Percentiles rank a stretch among this genome's conserved stretches.
Conservation (phyloP, 2,797 vertebrate genomes). For the Dendrocincla tyrannina region DNA sequence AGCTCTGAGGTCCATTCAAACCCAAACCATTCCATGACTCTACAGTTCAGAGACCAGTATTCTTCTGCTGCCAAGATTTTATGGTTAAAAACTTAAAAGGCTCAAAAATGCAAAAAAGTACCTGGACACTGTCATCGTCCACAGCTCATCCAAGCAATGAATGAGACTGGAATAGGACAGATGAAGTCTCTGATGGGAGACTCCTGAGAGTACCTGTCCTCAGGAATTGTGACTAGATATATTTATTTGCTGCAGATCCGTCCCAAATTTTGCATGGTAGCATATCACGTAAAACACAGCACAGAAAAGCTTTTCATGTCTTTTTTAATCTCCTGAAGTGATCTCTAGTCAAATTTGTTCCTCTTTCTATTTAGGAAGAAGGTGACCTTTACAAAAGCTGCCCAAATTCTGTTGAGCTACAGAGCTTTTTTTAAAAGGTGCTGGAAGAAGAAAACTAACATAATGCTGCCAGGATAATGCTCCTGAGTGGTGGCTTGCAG, state of each 20-base stretch:
- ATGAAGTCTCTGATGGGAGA: not conserved
- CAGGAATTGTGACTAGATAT: not conserved
- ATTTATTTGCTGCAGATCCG: not conserved
- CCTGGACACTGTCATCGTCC: not conserved
- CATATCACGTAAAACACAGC: not conserved
- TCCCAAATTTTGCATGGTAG: not conserved
- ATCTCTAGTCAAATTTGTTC: not conserved
- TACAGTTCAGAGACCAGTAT: not conserved
- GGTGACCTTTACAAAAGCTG: constrained; percentile 45
- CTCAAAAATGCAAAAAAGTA: not conserved
- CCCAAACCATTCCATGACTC: not conserved
- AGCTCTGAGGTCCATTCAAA: not conserved
- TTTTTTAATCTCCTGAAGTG: not conserved
- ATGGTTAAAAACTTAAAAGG: not conserved
- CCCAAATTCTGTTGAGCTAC: not conserved
- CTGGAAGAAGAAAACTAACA: not conserved
- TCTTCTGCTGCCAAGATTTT: not conserved
- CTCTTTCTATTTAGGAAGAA: constrained; percentile 22
- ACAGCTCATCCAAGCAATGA: not conserved
- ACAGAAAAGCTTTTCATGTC: not conserved
- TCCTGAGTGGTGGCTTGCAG: not conserved
- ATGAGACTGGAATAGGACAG: not conserved
- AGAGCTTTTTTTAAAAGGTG: not conserved
- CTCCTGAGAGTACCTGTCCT: not conserved
- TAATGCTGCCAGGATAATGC: not conserved